A percentile compares a stretch with the other conserved stretches of the same genome.
Conservation (phyloP, 2,797 vertebrate genomes). For the Lateolabrax maculatus region DNA sequence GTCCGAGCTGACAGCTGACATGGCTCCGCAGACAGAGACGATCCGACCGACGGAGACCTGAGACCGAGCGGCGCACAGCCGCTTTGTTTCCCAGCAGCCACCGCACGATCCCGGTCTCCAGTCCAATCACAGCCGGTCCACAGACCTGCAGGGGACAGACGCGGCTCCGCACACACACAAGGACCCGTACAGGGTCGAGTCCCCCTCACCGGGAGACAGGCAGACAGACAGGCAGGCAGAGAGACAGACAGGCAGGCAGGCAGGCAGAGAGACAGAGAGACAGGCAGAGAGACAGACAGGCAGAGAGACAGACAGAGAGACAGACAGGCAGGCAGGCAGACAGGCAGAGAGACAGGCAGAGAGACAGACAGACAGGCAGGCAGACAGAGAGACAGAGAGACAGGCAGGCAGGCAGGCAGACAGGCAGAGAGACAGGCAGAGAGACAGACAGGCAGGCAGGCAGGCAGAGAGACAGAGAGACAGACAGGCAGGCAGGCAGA, state of each 20-base stretch:
- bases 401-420: not conserved
- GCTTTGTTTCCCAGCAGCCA: slow-evolving; percentile 40
- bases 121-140: slow-evolving; percentile 4
- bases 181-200: not conserved
- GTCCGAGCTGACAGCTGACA: slow-evolving; percentile 60
- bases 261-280: not conserved
- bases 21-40: slow-evolving; percentile 36
- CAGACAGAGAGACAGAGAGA: too few species aligned
- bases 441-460: too few species aligned
- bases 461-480: too few species aligned
- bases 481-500: not conserved
- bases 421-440: not conserved
- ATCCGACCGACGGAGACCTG: not conserved
- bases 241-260: not conserved
- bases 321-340: too few species aligned
- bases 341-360: not conserved
- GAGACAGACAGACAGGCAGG: not conserved
- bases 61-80: not conserved
- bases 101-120: not conserved
- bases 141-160: too few species aligned
- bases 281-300: not conserved
- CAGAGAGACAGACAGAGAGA: not conserved
- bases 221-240: not conserved
- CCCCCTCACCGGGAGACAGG: not conserved
- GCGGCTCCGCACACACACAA: too few species aligned